Percentiles rank a stretch among this genome's conserved stretches.
These are phyloP conservation scores for Gasteruption jaculator DNA, from an alignment of 2,888 invertebrate genomes.

Conservation along the genomic window DNA sequence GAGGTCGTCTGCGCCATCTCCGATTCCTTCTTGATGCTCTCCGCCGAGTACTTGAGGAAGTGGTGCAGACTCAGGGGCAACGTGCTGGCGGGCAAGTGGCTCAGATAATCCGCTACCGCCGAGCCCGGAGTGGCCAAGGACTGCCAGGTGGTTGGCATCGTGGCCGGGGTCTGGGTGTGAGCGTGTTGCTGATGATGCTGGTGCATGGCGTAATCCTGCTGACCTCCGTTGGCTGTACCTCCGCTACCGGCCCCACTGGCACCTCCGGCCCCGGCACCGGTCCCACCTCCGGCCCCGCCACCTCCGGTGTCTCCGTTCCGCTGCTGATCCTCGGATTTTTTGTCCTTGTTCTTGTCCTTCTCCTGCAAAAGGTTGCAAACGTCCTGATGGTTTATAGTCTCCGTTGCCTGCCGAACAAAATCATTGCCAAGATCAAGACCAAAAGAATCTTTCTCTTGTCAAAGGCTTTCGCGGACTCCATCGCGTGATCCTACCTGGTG, in stretches of 20 bases:
- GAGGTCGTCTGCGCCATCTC: constrained; percentile 54
- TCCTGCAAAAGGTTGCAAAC: constrained; percentile 48
- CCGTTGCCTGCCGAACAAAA: constrained; percentile 36
- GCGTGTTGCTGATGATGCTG: constrained; percentile 51
- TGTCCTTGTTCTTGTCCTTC: constrained; percentile 45
- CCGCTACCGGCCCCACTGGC: constrained; percentile 54
- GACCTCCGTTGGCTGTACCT: constrained; percentile 55
- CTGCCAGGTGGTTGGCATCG: constrained; percentile 67
- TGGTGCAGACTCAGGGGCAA: constrained; percentile 77
- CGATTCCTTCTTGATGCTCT: constrained; percentile 71
- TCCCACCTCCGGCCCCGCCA: constrained; percentile 51
- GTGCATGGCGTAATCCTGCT: constrained; percentile 56
- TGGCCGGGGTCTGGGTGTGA: constrained; percentile 49
- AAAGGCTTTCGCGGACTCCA: background rate
- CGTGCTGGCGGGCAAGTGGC: constrained; percentile 70
- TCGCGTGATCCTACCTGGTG: constrained; percentile 38
- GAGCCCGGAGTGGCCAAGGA: constrained; percentile 68
- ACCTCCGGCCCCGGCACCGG: constrained; percentile 41
- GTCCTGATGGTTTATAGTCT: constrained; percentile 46
- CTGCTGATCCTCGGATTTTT: constrained; percentile 42
- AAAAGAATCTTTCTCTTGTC: background rate
- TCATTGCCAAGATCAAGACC: constrained; percentile 1
- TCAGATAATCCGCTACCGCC: constrained; percentile 80
- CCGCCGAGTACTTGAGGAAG: constrained; percentile 77
- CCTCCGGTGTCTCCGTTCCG: constrained; percentile 53